Evolutionary conservation across 1,140 invertebrate genomes (phyloP).

Genomic region (Bombus sibiricus): DNA sequence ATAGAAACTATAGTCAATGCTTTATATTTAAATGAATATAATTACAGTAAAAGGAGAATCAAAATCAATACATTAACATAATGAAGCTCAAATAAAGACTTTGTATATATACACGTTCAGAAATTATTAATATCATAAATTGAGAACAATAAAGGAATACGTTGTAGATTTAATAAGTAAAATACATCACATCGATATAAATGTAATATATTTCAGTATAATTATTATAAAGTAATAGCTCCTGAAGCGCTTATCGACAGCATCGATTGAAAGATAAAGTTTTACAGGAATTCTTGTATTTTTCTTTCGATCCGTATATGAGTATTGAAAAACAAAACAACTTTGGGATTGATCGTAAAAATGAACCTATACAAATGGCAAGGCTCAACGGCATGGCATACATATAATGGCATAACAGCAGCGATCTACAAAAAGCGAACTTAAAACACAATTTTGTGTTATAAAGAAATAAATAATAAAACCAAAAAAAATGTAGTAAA

Average conservation of each 20-base stretch:
- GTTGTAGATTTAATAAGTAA: constrained; percentile 34
- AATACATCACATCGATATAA: constrained; percentile 67
- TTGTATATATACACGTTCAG: neutral
- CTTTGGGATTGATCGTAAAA: constrained; percentile 66
- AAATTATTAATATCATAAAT: neutral
- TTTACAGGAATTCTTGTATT: constrained; percentile 61
- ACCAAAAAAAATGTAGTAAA: constrained; percentile 73
- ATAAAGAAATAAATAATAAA: constrained; percentile 78
- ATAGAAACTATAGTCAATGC: neutral
- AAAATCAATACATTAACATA: neutral
- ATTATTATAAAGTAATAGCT: constrained; percentile 75
- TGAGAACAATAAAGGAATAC: constrained; percentile 4
- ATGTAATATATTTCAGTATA: constrained; percentile 77
- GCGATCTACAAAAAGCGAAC: constrained; percentile 57
- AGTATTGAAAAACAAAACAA: constrained; percentile 75
- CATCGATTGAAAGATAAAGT: constrained; percentile 62
- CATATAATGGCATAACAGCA: constrained; percentile 60
- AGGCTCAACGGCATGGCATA: constrained; percentile 74
- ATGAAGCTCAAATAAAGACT: constrained; percentile 10
- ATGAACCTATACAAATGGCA: constrained; percentile 75
- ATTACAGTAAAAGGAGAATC: neutral
- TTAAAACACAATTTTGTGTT: constrained; percentile 55
- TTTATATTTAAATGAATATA: constrained; percentile 6
- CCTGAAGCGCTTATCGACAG: constrained; percentile 70
- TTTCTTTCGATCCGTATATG: constrained; percentile 65